These are phyloP conservation scores for Bombus waltoni DNA, from an alignment of 1,140 invertebrate species.

Conservation along the genomic window DNA sequence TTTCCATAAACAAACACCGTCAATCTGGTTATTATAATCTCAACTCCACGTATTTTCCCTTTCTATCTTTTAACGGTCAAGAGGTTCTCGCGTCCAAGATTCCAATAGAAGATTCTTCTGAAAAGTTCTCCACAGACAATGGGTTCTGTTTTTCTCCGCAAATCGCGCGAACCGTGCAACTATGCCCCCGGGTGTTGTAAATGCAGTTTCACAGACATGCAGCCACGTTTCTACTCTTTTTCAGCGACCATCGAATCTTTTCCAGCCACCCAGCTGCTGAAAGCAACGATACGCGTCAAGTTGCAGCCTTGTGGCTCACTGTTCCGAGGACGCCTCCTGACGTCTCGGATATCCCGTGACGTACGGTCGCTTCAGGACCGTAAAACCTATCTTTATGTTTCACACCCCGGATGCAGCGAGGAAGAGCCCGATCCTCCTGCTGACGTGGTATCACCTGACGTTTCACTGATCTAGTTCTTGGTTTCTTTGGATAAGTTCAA, in stretches of 20 bases:
- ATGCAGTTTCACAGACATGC: slow-evolving; percentile 11
- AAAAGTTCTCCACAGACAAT: background rate
- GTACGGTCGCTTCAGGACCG: slow-evolving; percentile 35
- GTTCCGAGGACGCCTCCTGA: background rate
- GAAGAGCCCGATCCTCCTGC: slow-evolving; percentile 1
- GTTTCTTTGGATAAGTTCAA: background rate
- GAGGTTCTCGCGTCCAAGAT: background rate
- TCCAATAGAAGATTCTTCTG: slow-evolving; percentile 3
- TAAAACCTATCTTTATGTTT: slow-evolving; percentile 67
- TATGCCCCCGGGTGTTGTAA: slow-evolving; percentile 42
- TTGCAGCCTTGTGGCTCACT: background rate
- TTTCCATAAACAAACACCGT: too few species aligned
- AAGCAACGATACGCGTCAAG: slow-evolving; percentile 8
- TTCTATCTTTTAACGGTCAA: background rate
- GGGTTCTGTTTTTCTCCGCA: background rate
- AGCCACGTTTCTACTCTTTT: background rate
- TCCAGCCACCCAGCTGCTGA: background rate
- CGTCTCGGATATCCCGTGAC: slow-evolving; percentile 37
- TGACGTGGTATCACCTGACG: background rate
- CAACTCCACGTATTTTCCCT: background rate
- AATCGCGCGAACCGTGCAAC: slow-evolving; percentile 21
- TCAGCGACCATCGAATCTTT: slow-evolving; percentile 19
- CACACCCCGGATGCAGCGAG: slow-evolving; percentile 32
- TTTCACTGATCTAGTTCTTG: background rate
- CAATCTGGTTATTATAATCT: too few species aligned